A percentile compares a stretch with the other conserved stretches of the same genome.
Evolutionary conservation across 2,113 vertebrate genomes (phyloP).

Genomic region (Megaleporinus macrocephalus): DNA sequence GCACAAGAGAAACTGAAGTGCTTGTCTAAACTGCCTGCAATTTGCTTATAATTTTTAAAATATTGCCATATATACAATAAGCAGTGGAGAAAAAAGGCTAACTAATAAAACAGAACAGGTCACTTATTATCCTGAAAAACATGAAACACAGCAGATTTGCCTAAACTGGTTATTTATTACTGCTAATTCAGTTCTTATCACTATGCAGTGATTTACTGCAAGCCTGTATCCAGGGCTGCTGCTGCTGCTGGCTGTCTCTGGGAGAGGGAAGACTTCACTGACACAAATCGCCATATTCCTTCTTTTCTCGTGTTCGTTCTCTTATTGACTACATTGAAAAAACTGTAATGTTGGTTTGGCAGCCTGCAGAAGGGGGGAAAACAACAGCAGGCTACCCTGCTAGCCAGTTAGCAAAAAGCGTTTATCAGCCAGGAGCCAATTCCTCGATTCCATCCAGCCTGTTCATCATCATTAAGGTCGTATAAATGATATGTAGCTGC

Average conservation of each 20-base stretch:
- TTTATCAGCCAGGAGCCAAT: neutral
- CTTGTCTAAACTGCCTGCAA: neutral
- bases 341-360: neutral
- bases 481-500: conserved; percentile 20
- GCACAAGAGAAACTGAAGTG: neutral
- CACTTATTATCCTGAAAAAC: neutral
- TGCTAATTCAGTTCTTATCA: neutral
- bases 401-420: conserved; percentile 37
- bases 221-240: neutral
- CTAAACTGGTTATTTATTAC: neutral
- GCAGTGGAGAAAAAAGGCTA: too few relatives aligned
- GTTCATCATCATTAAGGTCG: neutral
- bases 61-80: too few relatives aligned
- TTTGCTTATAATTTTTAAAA: too few relatives aligned
- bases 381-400: conserved; percentile 17
- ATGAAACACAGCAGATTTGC: neutral
- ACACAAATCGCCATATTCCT: neutral
- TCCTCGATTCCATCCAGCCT: neutral
- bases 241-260: too few relatives aligned
- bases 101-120: neutral
- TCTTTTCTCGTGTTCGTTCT: neutral
- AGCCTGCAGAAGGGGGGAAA: neutral
- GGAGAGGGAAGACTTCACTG: neutral
- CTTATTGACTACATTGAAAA: neutral
- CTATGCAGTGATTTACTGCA: neutral